phyloP scores from a whole-genome alignment of 2,797 vertebrate species.

The Lemur catta region DNA sequence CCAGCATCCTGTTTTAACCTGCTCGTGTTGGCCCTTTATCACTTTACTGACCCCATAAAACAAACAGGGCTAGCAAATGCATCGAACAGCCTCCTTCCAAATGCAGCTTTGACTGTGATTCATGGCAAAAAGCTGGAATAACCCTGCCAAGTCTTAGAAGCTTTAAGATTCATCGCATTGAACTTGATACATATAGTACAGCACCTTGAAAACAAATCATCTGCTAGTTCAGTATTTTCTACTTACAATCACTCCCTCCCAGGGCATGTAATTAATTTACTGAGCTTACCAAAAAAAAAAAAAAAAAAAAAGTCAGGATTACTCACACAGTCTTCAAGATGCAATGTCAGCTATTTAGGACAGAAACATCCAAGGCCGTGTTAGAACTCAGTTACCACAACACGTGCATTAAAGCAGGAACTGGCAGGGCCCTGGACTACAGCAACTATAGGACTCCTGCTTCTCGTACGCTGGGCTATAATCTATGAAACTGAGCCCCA shows the following conservation, averaged over 20 bases:
- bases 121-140: conserved; percentile 46
- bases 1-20: conserved; percentile 23
- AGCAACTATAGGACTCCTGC: conserved; percentile 81
- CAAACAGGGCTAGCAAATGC: not conserved
- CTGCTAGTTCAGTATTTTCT: conserved; percentile 69
- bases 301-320: conserved; percentile 74
- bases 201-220: conserved; percentile 64
- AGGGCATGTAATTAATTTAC: conserved; percentile 74
- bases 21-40: not conserved
- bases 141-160: conserved; percentile 52
- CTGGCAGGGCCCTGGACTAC: conserved; percentile 84
- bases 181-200: conserved; percentile 61
- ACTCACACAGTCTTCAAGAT: conserved; percentile 86
- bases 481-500: conserved; percentile 84
- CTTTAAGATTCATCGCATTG: conserved; percentile 55
- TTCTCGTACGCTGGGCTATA: conserved; percentile 80
- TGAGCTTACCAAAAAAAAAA: conserved; percentile 54
- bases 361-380: conserved; percentile 84
- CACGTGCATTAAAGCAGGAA: conserved; percentile 80
- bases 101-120: conserved; percentile 41
- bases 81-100: conserved; percentile 27
- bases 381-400: conserved; percentile 78
- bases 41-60: conserved; percentile 54
- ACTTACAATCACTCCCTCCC: conserved; percentile 75
- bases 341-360: conserved; percentile 82